Evolutionary conservation across 2,113 vertebrate genomes (phyloP).

Genomic region (Lepidothrix coronata): DNA sequence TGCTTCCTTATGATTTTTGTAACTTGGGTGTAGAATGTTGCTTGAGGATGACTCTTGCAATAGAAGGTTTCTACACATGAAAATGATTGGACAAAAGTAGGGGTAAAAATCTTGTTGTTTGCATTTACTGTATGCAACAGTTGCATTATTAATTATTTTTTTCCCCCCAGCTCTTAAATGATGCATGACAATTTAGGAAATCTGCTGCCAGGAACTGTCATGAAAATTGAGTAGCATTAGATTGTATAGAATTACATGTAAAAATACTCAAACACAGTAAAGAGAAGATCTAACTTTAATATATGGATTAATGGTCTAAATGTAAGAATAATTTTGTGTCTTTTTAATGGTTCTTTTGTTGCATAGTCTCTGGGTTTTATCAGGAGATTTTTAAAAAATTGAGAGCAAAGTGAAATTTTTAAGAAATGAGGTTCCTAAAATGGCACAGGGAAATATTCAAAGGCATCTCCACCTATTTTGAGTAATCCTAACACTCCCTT

Average conservation of each 20-base stretch:
- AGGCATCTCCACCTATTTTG: background rate
- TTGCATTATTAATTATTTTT: background rate
- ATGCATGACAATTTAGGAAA: background rate
- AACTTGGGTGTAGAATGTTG: background rate
- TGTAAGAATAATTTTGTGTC: background rate
- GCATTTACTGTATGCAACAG: background rate
- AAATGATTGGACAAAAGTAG: background rate
- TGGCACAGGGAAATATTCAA: background rate
- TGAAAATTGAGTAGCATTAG: background rate
- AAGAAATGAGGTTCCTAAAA: background rate
- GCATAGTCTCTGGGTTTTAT: background rate
- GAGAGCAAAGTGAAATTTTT: background rate
- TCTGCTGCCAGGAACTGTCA: background rate
- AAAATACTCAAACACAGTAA: background rate
- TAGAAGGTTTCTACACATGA: background rate
- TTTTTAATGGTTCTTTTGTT: background rate
- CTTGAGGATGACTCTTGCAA: background rate
- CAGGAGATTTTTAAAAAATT: background rate
- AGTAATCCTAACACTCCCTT: background rate
- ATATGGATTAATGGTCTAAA: background rate
- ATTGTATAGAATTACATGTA: background rate
- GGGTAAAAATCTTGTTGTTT: background rate
- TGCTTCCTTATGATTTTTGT: background rate
- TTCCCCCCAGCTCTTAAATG: too few species aligned
- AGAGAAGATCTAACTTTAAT: background rate